Evolutionary conservation across 2,888 invertebrate genomes (phyloP).

Genomic region (Tanypteryx hageni): DNA sequence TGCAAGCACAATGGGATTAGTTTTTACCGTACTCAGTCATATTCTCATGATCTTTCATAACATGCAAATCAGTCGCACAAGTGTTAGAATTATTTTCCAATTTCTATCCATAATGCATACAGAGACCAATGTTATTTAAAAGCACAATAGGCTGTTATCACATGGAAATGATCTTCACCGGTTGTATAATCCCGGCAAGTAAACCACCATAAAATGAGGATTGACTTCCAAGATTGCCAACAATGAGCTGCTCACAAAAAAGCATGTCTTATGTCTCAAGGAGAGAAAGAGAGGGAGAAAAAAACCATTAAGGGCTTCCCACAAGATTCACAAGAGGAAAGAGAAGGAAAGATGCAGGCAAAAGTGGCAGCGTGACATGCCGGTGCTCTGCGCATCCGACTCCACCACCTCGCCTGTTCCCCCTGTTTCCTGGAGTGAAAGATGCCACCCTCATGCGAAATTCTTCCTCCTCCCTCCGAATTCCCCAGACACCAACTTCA

Average conservation of each 20-base stretch:
- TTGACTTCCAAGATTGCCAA: background rate
- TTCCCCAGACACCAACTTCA: slow-evolving; percentile 52
- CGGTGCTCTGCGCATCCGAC: slow-evolving; percentile 46
- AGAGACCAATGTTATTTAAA: background rate
- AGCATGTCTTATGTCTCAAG: background rate
- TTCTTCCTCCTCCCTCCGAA: slow-evolving; percentile 65
- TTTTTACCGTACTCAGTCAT: background rate
- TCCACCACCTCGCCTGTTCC: slow-evolving; percentile 65
- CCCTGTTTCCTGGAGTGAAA: slow-evolving; percentile 66
- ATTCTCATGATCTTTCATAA: no score
- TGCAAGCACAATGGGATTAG: background rate
- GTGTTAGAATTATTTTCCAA: no score
- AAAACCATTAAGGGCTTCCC: background rate
- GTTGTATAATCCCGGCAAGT: background rate
- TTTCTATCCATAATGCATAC: background rate
- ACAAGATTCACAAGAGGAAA: slow-evolving; percentile 12
- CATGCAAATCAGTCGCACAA: no score
- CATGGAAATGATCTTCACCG: background rate
- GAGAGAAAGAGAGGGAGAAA: background rate
- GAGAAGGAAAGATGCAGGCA: slow-evolving; percentile 42
- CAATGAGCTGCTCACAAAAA: slow-evolving; percentile 6
- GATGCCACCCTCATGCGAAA: slow-evolving; percentile 66
- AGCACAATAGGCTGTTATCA: slow-evolving; percentile 43
- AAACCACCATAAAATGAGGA: background rate
- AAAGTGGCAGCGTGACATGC: background rate